Percentiles rank a stretch among this genome's conserved stretches.
These are phyloP conservation scores for Peromyscus leucopus DNA, from an alignment of 2,113 vertebrate species.

Conservation along the genomic window DNA sequence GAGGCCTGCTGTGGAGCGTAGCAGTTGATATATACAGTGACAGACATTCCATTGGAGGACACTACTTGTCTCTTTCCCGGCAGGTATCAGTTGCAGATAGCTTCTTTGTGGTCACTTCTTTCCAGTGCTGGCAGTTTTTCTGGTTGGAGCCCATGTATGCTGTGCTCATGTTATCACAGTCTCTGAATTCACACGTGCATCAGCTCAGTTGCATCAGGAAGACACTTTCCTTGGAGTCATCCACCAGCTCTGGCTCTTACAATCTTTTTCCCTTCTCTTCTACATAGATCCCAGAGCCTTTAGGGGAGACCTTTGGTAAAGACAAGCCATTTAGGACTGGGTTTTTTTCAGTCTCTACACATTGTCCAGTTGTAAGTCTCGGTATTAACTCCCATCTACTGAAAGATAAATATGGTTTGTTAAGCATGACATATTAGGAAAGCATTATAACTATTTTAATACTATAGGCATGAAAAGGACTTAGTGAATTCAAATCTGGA, in stretches of 20 bases:
- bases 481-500: neutral
- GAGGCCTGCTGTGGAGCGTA: neutral
- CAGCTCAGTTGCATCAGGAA: neutral
- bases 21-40: neutral
- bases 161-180: neutral
- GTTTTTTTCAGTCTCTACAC: neutral
- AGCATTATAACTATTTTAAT: neutral
- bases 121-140: neutral
- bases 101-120: neutral
- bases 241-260: neutral
- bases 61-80: neutral
- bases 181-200: neutral
- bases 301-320: neutral
- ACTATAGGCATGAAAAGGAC: neutral
- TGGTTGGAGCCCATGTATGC: neutral
- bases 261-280: neutral
- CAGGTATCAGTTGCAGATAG: neutral
- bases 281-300: neutral
- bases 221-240: neutral
- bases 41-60: neutral
- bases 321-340: neutral
- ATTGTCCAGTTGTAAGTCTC: neutral
- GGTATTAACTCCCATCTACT: neutral
- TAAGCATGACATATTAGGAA: neutral
- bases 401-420: neutral